These are phyloP conservation scores for Micronisus gabar DNA, from an alignment of 2,113 vertebrate genomes.

Conservation along the genomic window DNA sequence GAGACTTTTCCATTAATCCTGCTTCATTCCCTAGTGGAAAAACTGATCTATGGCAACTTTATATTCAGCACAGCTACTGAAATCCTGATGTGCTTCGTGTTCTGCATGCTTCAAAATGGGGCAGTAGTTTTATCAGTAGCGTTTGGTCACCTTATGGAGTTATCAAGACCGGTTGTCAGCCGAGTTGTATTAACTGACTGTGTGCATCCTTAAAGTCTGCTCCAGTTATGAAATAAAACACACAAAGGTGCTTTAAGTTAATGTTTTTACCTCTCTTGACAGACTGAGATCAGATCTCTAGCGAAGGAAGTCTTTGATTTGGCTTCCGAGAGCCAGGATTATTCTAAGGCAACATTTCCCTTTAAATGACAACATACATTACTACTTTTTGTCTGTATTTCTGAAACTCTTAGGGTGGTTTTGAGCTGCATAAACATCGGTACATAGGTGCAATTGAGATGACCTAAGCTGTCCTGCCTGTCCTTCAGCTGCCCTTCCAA, in stretches of 20 bases:
- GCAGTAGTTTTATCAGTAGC: neutral
- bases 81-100: neutral
- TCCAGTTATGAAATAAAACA: neutral
- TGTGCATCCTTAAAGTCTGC: neutral
- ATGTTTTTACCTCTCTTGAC: neutral
- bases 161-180: neutral
- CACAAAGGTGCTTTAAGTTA: constrained; percentile 1
- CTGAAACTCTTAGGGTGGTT: neutral
- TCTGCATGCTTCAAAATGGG: neutral
- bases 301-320: neutral
- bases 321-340: neutral
- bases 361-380: neutral
- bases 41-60: neutral
- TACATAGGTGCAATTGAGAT: neutral
- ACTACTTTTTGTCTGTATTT: neutral
- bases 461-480: neutral
- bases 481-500: neutral
- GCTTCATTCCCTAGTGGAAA: neutral
- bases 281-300: constrained; percentile 3
- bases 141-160: neutral
- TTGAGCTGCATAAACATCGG: neutral
- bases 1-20: neutral
- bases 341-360: neutral
- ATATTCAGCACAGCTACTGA: neutral
- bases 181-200: neutral